Conservation (phyloP, 2,797 vertebrate genomes). For the Hylomyscus alleni region DNA sequence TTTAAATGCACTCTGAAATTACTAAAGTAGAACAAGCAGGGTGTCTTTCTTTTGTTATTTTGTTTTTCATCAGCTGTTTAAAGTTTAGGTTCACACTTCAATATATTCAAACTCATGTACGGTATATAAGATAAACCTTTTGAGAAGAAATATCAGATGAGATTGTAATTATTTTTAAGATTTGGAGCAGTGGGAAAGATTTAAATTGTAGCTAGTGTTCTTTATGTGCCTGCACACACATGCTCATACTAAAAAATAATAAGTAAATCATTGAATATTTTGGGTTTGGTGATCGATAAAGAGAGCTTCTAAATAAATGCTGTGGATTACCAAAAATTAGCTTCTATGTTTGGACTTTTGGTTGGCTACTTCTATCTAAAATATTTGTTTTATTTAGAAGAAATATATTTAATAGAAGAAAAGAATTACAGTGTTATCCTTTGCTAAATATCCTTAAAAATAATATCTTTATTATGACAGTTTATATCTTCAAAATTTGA, state of each 20-base stretch:
- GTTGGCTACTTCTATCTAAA: slow-evolving; percentile 60
- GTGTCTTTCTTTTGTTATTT: neutral
- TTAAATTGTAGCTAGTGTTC: slow-evolving; percentile 7
- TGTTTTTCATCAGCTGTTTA: slow-evolving; percentile 16
- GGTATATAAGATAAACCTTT: neutral
- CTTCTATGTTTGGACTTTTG: slow-evolving; percentile 42
- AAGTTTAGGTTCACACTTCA: neutral
- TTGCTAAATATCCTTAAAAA: slow-evolving; percentile 41
- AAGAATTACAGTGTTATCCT: slow-evolving; percentile 44
- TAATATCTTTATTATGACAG: slow-evolving; percentile 1
- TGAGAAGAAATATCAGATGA: neutral
- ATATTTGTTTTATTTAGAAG: slow-evolving; percentile 57
- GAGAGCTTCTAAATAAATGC: slow-evolving; percentile 23
- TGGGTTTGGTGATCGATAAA: slow-evolving; percentile 50
- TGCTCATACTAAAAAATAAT: neutral
- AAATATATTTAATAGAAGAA: slow-evolving; percentile 1
- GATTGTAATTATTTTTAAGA: slow-evolving; percentile 45
- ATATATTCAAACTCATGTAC: neutral
- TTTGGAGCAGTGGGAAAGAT: neutral
- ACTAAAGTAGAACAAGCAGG: slow-evolving; percentile 39
- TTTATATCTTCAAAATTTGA: slow-evolving; percentile 51
- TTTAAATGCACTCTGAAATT: slow-evolving; percentile 26
- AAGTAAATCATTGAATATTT: neutral
- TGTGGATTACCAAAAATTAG: slow-evolving; percentile 16
- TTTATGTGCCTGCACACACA: neutral